Evolutionary conservation across 2,113 vertebrate species (phyloP), one percentile per base, ranked within the genome.

Genomic region (Corvus cornix): DNA sequence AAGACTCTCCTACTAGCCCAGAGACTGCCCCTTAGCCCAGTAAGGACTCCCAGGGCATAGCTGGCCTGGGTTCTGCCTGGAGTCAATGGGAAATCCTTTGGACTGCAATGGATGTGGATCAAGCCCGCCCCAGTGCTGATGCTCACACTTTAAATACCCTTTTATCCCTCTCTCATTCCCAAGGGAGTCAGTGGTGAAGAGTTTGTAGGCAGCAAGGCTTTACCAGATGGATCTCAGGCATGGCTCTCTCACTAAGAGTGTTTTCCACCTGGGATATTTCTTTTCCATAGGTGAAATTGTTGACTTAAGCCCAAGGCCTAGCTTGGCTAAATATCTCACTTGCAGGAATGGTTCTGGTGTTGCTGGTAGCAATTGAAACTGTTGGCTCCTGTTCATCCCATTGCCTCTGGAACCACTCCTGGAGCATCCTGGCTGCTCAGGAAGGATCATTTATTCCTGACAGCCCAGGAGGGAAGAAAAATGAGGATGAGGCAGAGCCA

Each of bases 91-190:
- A 93, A 60, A 28, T 44, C 24, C 53, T 64, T 53, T 64, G 58
- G 41, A 44, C 21, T 66, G 48, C 53, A 52, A 8, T 2, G 14
- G 37, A 7, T 55, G 35, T 48, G 62, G 52, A 49, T 46, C 13
- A 76, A 81, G 10, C 33, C 27, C 0, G 0, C 14, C 14, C 9
- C 48, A 44, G 0, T 4, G 8, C 53, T 89, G 31, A 5, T 13
- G 19, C 26, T 58, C 33, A 44, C 22, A 15, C 19, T 9, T 15
- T 9, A 59, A 89, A 43, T 12, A 12, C 7, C 12, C 17, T 73
- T 93, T 68, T 39, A 55, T 80, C 24, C 43, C 68, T 58, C 31
- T 9, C 18, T 60, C n/a, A 6, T 80, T 87, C 79, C 48, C 49
- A 52, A 52, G 60, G 35, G 33, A 44, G 20, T 60, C 30, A 10